Evolutionary conservation across 2,888 invertebrate species (phyloP).

Genomic region (Tricholauxania praeusta): DNA sequence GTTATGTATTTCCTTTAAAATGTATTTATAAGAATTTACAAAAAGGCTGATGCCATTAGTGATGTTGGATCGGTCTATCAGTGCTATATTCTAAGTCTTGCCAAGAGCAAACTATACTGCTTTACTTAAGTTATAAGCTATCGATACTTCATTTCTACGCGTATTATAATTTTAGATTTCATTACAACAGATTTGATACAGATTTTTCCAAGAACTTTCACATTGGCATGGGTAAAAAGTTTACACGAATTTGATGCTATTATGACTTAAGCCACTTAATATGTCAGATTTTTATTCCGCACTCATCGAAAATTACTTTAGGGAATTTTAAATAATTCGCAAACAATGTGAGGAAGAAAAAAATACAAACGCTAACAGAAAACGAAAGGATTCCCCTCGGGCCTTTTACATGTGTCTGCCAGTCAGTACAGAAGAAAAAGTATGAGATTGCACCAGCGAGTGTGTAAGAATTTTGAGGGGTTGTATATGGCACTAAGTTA

Average conservation of each 20-base stretch:
- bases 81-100: too few relatives aligned
- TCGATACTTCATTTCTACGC: too few relatives aligned
- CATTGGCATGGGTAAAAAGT: neutral
- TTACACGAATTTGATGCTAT: constrained; percentile 54
- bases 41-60: too few relatives aligned
- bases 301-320: constrained; percentile 29
- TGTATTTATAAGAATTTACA: too few relatives aligned
- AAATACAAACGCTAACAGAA: constrained; percentile 57
- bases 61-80: too few relatives aligned
- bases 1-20: too few relatives aligned
- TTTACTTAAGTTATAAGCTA: too few relatives aligned
- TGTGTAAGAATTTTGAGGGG: neutral
- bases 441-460: neutral
- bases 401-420: constrained; percentile 50
- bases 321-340: constrained; percentile 45
- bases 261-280: constrained; percentile 47
- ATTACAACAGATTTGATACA: too few relatives aligned
- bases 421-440: neutral
- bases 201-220: too few relatives aligned
- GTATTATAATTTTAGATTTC: too few relatives aligned
- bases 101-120: too few relatives aligned
- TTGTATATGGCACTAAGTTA: constrained; percentile 31
- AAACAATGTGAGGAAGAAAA: constrained; percentile 52
- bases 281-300: constrained; percentile 43
- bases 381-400: constrained; percentile 59